Conservation (phyloP, 2,888 invertebrate genomes). For the Chouioia cunea region DNA sequence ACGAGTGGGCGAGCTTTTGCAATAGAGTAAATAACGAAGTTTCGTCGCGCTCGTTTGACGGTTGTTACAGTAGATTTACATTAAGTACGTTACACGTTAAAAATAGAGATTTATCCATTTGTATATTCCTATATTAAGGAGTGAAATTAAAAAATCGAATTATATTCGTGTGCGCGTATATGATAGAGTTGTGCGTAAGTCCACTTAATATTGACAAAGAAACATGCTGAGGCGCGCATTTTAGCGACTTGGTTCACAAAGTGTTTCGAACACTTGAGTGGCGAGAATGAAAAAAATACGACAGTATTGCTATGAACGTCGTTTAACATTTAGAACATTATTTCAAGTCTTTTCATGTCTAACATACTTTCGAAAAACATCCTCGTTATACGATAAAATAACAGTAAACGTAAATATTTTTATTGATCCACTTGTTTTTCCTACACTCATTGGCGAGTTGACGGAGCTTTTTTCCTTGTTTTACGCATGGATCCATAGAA, state of each 20-base stretch:
- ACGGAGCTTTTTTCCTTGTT: too few species aligned
- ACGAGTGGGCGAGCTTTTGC: conserved; percentile 32
- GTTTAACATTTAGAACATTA: conserved; percentile 38
- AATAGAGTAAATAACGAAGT: conserved; percentile 44
- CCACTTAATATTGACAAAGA: conserved; percentile 48
- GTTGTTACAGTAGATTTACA: conserved; percentile 42
- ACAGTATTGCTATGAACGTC: conserved; percentile 15
- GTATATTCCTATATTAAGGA: conserved; percentile 34
- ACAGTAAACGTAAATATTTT: conserved; percentile 3
- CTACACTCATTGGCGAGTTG: neutral
- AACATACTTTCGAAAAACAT: conserved; percentile 12
- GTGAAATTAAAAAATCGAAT: conserved; percentile 34
- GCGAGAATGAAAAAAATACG: conserved; percentile 25
- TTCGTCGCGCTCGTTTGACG: conserved; percentile 32
- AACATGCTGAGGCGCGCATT: conserved; percentile 34
- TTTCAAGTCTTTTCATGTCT: conserved; percentile 43
- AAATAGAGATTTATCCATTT: conserved; percentile 45
- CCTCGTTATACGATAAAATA: conserved; percentile 3
- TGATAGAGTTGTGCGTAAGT: conserved; percentile 46
- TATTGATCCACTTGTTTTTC: neutral
- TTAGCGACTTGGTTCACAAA: conserved; percentile 34
- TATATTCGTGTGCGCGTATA: conserved; percentile 42
- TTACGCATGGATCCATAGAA: neutral
- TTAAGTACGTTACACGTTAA: conserved; percentile 46
- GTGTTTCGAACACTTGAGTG: conserved; percentile 30